Evolutionary conservation across 2,888 invertebrate species (phyloP).

Genomic region (Eilema depressum): DNA sequence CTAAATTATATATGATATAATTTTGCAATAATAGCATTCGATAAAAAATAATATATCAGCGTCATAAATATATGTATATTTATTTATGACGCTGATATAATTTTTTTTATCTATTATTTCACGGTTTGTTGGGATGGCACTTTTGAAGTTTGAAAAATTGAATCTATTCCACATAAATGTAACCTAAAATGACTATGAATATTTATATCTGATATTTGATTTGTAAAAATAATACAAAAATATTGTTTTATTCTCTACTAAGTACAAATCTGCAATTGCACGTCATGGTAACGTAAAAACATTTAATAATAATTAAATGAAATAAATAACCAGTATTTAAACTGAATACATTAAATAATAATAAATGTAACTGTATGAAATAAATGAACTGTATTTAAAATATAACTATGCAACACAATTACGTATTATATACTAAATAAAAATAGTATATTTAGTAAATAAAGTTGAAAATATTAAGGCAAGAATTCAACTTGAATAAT

Average conservation of each 20-base stretch:
- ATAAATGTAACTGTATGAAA: neutral
- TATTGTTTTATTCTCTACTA: neutral
- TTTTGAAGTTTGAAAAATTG: neutral
- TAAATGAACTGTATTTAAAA: conserved; percentile 14
- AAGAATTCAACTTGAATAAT: conserved; percentile 37
- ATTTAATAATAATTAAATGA: neutral
- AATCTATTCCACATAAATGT: neutral
- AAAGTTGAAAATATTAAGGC: conserved; percentile 24
- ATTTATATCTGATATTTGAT: neutral
- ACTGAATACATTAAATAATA: neutral
- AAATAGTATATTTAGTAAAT: conserved; percentile 23
- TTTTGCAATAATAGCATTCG: neutral
- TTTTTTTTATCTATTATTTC: neutral
- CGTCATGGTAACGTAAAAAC: neutral
- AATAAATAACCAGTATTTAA: neutral
- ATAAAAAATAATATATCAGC: too few relatives aligned
- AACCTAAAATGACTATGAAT: neutral
- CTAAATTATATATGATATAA: neutral
- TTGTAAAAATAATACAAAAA: neutral
- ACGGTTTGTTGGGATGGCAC: conserved; percentile 1
- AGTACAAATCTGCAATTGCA: neutral
- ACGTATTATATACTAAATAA: conserved; percentile 20
- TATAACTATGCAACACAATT: conserved; percentile 3
- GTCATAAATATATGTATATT: neutral
- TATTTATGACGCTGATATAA: neutral